Evolutionary conservation across 1,140 invertebrate species (phyloP), one percentile per base, ranked within the genome.

Genomic region (Melanaphis sacchari): DNA sequence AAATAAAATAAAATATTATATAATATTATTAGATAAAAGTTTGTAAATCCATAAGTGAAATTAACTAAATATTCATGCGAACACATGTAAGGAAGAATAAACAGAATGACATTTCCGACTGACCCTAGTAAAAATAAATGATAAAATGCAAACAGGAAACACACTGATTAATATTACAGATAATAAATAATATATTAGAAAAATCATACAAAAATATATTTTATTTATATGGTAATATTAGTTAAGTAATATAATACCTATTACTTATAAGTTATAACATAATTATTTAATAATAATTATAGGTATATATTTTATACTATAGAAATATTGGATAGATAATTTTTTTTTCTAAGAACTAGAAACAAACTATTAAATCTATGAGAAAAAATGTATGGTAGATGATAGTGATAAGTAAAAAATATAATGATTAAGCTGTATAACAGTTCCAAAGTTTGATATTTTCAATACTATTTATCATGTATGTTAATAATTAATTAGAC

Each of bases 81-180:
- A 87, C 18, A 89, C 21, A 38, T 38, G 36, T 66, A 91, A 76
- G 9, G 43, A 52, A 84, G 22, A n/a, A 36, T 40, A 38, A 26
- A 49, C 18, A 18, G 18, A 85, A 52, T 93, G 24, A 85, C 38
- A 85, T 85, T 93, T 93, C 91, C 91, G 43, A 85, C 22, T 85
- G 91, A 93, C 81, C 46, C 76, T 52, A 93, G 81, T 40, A 84
- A 85, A 82, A 84, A 85, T 84, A 52, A 85, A 40, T 84, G 91
- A 93, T 93, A 93, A 93, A 52, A 93, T 26, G 15, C 26, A 24
- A 85, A 93, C 91, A 93, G 91, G 91, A 93, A 93, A 26, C 46
- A 91, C 11, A 54, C 15, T 66, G 38, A 90, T 90, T 90, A 90
- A 66, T 21, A 31, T 40, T 59, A 90, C 3, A 90, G 52, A 90